Base-by-base conservation (phyloP, 2,888 invertebrate genomes). In the Cheiracanthium punctorium region DNA sequence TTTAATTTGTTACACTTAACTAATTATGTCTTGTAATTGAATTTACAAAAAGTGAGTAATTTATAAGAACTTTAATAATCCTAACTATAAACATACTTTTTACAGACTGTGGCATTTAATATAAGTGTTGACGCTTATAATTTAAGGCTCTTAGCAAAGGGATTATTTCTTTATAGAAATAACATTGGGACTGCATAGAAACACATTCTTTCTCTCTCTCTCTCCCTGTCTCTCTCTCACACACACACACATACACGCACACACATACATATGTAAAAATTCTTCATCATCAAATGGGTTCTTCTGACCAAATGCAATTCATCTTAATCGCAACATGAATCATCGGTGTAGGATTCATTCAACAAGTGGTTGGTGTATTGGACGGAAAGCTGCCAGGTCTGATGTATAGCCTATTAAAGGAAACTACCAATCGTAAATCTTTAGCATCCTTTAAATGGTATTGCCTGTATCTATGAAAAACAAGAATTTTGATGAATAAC, bases 361-460 rank as follows among this genome's bases (percentile, higher is more conserved):
- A 82, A 82, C 82, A 82, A 82, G 82, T 82, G 58, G 28, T 65
- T 33, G 32, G 12, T 77, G 32, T 48, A 28, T 58, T n/a, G 43
- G 64, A 48, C 43, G n/a, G 41, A 12, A 65, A 29, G 37, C 41
- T 48, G 69, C 29, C 33, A 37, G 24, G 65, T 58, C 32, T 82
- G 82, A 82, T 72, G 72, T 43, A 82, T 82, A 48, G 64, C 65
- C 71, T 82, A 82, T 82, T 82, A 82, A 77, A 82, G 12, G 52
- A 82, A 82, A 82, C 70, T 29, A 72, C 70, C 43, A 28, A 24
- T 72, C 82, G 72, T 82, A 76, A 76, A 82, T 82, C 82, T 10
- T 77, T 43, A 43, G 41, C 69, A 64, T 77, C 72, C 33, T 71
- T 77, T 82, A 82, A 82, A 82, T 76, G 76, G n/a, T 71, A 76